Percentiles rank a stretch among this genome's conserved stretches.
Conservation (phyloP, 2,797 vertebrate genomes). For the Squalus acanthias region DNA sequence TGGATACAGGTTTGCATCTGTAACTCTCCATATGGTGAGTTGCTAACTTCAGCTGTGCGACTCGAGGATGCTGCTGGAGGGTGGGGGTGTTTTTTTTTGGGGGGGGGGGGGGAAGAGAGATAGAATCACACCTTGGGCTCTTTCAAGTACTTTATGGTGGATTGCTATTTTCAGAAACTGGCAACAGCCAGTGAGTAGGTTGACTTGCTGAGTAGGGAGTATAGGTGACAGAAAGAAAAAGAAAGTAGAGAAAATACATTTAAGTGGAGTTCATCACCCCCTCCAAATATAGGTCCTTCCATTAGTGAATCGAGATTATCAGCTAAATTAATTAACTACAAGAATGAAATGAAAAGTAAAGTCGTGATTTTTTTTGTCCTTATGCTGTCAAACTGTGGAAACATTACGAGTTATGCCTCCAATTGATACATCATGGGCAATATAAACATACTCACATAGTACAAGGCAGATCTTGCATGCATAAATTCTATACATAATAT, state of each 20-base stretch:
- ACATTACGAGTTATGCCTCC: not conserved
- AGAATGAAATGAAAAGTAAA: slow-evolving; percentile 32
- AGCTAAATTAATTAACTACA: not conserved
- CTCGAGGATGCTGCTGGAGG: not conserved
- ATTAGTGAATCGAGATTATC: not conserved
- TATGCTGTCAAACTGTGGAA: not conserved
- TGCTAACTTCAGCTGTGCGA: not conserved
- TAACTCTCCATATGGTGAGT: too few relatives aligned
- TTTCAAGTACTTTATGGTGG: not conserved
- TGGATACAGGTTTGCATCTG: not conserved
- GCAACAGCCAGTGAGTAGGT: not conserved
- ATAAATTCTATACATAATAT: not conserved
- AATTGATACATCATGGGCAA: not conserved
- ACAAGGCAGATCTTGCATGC: not conserved
- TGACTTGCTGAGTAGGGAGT: not conserved
- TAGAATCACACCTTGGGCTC: not conserved
- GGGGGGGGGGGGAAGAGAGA: not conserved
- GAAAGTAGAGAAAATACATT: not conserved
- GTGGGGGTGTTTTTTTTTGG: too few relatives aligned
- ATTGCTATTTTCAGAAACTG: not conserved
- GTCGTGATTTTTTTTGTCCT: not conserved
- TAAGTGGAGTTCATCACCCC: not conserved
- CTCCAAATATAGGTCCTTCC: not conserved
- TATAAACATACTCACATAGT: not conserved
- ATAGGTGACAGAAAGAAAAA: too few relatives aligned